Base-by-base conservation (phyloP, 2,113 vertebrate species). In the Coptodon rendalli region DNA sequence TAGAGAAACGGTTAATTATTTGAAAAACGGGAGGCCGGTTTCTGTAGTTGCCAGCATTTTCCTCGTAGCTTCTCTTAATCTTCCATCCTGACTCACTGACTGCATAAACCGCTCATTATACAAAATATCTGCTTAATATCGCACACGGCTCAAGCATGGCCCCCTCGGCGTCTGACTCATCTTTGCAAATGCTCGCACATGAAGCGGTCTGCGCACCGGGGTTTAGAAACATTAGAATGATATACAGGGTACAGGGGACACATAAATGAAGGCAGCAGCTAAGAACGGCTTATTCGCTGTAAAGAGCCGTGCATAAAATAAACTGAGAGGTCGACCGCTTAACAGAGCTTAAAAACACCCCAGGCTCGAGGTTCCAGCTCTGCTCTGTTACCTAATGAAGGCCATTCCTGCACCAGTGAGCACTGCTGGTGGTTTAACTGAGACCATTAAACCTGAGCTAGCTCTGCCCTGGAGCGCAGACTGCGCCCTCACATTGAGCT, bases 371-470 rank as follows among this genome's bases (percentile, higher is more conserved):
- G 85, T 85, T 89, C 52, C 86, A 88, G 89, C 86, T 83, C 86
- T 54, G 82, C 81, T 88, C 71, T 19, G 87, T 87, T 83, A 89
- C 87, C 86, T 94, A 92, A 94, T 94, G 93, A 94, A 91, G 88
- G 82, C 85, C 91, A 85, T 95, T 87, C 91, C 91, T 85, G 93
- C 91, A 88, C 85, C 86, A 89, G 57, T 79, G 89, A 87, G 63
- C 89, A 56, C 91, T 53, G 86, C 91, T 52, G 82, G 90, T 94
- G 88, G 89, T 93, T 94, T 94, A 93, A 93, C 78, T 90, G 89
- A 90, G 88, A 87, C 84, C 91, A 92, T 94, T 94, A 95, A 95
- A 93, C 87, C 82, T 63, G 76, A 90, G 87, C 83, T 84, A 80
- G 87, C 84, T 91, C 79, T 94, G 86, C 92, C 91, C 89, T 10